A percentile compares a stretch with the other conserved stretches of the same genome.
Evolutionary conservation across 2,888 invertebrate genomes (phyloP).

Genomic region (Tridacna crocea): DNA sequence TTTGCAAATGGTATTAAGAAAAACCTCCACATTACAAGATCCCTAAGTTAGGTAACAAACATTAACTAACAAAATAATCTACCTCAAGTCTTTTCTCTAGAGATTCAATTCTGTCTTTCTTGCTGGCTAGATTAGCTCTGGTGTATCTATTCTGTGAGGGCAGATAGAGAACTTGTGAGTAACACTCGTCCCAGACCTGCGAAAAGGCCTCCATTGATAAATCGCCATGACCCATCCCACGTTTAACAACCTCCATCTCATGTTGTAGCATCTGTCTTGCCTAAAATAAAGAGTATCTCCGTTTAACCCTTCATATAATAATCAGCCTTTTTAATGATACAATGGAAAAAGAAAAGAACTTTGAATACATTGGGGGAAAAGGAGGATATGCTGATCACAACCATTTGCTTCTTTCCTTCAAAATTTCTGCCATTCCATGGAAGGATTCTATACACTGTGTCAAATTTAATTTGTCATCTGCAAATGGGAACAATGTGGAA

Average conservation of each 20-base stretch:
- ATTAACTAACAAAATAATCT: neutral
- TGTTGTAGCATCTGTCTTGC: conserved; percentile 75
- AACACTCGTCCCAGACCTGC: conserved; percentile 98
- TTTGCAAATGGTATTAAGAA: too few relatives aligned
- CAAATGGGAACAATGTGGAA: too few relatives aligned
- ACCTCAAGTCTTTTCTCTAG: conserved; percentile 94
- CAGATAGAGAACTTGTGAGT: conserved; percentile 94
- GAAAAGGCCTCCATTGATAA: conserved; percentile 93
- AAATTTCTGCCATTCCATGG: too few relatives aligned
- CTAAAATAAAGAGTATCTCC: conserved; percentile 51
- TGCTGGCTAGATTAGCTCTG: conserved; percentile 96
- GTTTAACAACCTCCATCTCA: conserved; percentile 95
- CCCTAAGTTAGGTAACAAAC: too few relatives aligned
- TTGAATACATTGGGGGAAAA: neutral
- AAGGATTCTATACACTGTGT: too few relatives aligned
- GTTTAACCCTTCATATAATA: neutral
- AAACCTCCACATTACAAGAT: too few relatives aligned
- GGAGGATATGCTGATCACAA: too few relatives aligned
- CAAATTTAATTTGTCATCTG: too few relatives aligned
- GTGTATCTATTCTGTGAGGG: conserved; percentile 97
- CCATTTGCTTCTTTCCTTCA: too few relatives aligned
- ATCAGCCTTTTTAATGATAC: neutral
- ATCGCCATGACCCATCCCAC: conserved; percentile 98
- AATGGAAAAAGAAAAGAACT: neutral
- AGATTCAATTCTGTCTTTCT: conserved; percentile 97